These are phyloP conservation scores for Distichodus sexfasciatus DNA, from an alignment of 2,797 vertebrate species.

Conservation along the genomic window DNA sequence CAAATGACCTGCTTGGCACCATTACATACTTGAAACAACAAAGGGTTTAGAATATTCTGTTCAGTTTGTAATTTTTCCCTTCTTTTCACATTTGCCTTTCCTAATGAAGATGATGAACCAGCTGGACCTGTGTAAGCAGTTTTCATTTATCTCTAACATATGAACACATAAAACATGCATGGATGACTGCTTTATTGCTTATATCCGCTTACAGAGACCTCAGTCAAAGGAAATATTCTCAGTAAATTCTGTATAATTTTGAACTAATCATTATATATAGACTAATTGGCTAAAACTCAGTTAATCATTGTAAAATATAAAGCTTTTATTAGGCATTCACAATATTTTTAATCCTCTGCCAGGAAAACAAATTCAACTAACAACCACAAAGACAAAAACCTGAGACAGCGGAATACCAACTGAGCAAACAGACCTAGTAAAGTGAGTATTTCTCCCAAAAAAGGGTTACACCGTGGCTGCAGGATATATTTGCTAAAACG, in stretches of 20 bases:
- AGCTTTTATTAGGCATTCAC: not conserved
- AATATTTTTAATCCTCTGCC: slow-evolving; percentile 37
- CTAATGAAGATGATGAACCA: slow-evolving; percentile 90
- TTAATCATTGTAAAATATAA: not conserved
- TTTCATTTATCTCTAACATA: not conserved
- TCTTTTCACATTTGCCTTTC: slow-evolving; percentile 41
- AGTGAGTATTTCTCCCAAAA: slow-evolving; percentile 24
- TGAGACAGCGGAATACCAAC: slow-evolving; percentile 98
- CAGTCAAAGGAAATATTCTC: too few relatives aligned
- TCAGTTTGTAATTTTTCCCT: slow-evolving; percentile 47
- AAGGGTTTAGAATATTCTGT: slow-evolving; percentile 11
- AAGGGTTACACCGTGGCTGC: not conserved
- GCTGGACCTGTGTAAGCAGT: slow-evolving; percentile 88
- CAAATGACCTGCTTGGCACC: too few relatives aligned
- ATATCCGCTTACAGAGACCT: too few relatives aligned
- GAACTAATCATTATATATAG: too few relatives aligned
- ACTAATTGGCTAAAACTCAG: too few relatives aligned
- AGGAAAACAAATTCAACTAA: slow-evolving; percentile 99
- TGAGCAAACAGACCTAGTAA: slow-evolving; percentile 65
- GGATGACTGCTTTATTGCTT: too few relatives aligned
- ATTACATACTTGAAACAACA: not conserved
- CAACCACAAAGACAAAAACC: slow-evolving; percentile 99
- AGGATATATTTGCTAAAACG: not conserved
- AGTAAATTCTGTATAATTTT: too few relatives aligned
- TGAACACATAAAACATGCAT: not conserved